Percentiles rank a stretch among this genome's conserved stretches.
These are phyloP conservation scores for Pardalotus punctatus DNA, from an alignment of 2,113 vertebrate species.

Conservation along the genomic window DNA sequence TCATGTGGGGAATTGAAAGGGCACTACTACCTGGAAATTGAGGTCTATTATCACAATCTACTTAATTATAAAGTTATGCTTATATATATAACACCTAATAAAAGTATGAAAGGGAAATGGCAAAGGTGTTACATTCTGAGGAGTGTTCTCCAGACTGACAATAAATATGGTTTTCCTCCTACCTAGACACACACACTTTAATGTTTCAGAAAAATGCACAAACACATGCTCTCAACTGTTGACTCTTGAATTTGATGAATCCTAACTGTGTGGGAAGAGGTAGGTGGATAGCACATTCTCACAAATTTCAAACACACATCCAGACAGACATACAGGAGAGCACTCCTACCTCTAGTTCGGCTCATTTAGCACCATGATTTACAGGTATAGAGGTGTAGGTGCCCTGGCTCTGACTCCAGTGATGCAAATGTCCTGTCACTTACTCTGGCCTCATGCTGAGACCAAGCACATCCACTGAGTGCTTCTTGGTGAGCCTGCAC, in stretches of 20 bases:
- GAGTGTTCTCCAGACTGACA: not conserved
- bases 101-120: not conserved
- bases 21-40: conserved; percentile 49
- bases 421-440: not conserved
- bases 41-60: conserved; percentile 62
- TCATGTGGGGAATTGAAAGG: conserved; percentile 70
- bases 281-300: not conserved
- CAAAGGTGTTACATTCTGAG: not conserved
- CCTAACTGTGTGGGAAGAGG: not conserved
- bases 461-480: not conserved
- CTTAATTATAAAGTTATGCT: conserved; percentile 72
- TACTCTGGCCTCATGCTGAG: not conserved
- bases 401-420: not conserved
- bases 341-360: not conserved
- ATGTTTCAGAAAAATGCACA: not conserved
- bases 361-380: not conserved
- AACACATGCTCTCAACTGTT: not conserved
- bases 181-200: not conserved
- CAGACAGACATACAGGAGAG: not conserved
- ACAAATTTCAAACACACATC: not conserved
- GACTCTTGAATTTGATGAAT: not conserved
- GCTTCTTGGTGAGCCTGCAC: not conserved
- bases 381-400: not conserved
- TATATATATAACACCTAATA: conserved; percentile 33
- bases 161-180: not conserved